Evolutionary conservation across 2,113 vertebrate species (phyloP), one percentile per base, ranked within the genome.

Genomic region (Daubentonia madagascariensis): DNA sequence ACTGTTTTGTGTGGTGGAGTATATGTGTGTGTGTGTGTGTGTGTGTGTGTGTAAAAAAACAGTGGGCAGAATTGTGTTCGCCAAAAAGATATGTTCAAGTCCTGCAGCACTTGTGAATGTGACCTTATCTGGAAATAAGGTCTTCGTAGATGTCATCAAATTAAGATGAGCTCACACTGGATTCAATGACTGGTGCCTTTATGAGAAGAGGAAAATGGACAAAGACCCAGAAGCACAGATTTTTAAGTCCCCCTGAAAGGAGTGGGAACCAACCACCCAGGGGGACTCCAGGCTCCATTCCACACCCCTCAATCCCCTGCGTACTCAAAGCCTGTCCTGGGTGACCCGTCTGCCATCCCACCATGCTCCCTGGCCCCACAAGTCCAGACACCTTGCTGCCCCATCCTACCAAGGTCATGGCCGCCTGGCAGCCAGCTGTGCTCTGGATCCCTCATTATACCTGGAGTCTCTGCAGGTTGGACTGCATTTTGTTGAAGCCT

Each of bases 1-100:
- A 37, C 40, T 35, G 54, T 23, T 18, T 10, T 50, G 28, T 23
- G 25, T 12, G 43, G 25, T 72, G 7, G 32, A 22, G 23, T 30
- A 11, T 22, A 30, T 65, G 63, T 13, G 63, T 32, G 30, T 12
- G 9, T 32, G 61, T 32, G 61, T 65, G 11, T 2, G 23, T 30
- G 7, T 13, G 61, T 63, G 61, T 28, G 61, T 65, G 61, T 30
- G 25, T 65, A n/a, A n/a, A 17, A 1, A 65, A 16, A 75, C 13
- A 4, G 52, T 0, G 28, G 63, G 45, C 4, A 85, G 37, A 54
- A 70, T 0, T 12, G 7, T 23, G 35, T 35, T 45, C 79, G n/a
- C 59, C 4, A 20, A 6, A 25, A 68, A 87, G 32, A 1, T 16
- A 54, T 3, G 2, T 4, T 65, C 0, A 5, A 48, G 25, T 3